Evolutionary conservation across 2,797 vertebrate genomes (phyloP).

Genomic region (Muscicapa comitata): DNA sequence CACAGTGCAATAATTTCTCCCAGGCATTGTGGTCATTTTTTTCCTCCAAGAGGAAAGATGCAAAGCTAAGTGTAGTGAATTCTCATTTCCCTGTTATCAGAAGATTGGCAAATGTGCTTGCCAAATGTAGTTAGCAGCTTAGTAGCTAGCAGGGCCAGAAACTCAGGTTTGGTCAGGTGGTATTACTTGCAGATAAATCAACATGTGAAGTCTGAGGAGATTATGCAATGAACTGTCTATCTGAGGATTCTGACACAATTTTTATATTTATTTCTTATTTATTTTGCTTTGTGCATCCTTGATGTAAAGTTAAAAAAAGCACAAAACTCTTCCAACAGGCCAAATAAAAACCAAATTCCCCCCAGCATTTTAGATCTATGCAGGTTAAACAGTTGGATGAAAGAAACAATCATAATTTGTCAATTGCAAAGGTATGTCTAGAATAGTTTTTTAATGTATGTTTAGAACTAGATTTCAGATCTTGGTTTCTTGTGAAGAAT

Average conservation of each 20-base stretch:
- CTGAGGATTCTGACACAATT: not conserved
- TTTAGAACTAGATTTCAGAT: not conserved
- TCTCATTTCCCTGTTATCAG: not conserved
- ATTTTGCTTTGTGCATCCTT: not conserved
- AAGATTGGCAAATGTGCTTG: not conserved
- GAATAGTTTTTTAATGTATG: not conserved
- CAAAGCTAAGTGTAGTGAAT: not conserved
- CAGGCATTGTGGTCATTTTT: not conserved
- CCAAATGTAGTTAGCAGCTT: not conserved
- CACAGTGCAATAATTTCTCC: not conserved
- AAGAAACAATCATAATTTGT: not conserved
- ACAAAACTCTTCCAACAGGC: not conserved
- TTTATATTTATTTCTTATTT: not conserved
- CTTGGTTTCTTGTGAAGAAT: not conserved
- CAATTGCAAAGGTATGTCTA: not conserved
- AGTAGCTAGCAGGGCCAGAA: slow-evolving; percentile 8
- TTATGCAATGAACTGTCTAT: not conserved
- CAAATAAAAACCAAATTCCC: rapidly evolving
- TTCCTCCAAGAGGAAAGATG: not conserved
- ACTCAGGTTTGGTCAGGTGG: not conserved
- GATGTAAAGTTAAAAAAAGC: not conserved
- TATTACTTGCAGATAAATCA: not conserved
- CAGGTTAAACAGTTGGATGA: not conserved
- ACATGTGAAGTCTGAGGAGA: not conserved
- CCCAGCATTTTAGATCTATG: not conserved